These are phyloP conservation scores for Lepeophtheirus salmonis DNA, from an alignment of 1,140 invertebrate species.

Conservation along the genomic window DNA sequence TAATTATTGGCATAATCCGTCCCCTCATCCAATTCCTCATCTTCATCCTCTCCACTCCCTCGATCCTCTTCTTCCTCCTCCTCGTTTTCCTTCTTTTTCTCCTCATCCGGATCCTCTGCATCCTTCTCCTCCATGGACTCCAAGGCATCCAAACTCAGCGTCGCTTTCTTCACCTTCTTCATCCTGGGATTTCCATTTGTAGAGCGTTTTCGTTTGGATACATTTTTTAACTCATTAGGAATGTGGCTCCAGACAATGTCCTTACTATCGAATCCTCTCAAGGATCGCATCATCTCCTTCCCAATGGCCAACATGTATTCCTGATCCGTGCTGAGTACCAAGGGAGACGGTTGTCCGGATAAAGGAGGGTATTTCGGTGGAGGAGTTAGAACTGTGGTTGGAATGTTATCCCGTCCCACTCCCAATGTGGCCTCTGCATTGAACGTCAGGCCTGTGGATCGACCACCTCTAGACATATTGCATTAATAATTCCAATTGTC, in stretches of 20 bases:
- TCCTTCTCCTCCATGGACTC: slow-evolving; percentile 20
- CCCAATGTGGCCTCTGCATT: background rate
- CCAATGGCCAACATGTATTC: slow-evolving; percentile 37
- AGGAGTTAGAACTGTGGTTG: background rate
- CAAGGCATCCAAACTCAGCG: slow-evolving; percentile 19
- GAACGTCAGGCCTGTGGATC: background rate
- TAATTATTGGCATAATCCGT: slow-evolving; percentile 62
- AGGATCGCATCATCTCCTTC: slow-evolving; percentile 37
- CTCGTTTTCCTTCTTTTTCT: slow-evolving; percentile 17
- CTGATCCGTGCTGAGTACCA: slow-evolving; percentile 6
- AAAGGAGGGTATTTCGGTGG: background rate
- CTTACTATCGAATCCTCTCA: slow-evolving; percentile 24
- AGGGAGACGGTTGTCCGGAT: background rate
- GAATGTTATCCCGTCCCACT: background rate
- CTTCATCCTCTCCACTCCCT: slow-evolving; percentile 22
- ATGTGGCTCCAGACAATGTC: slow-evolving; percentile 28
- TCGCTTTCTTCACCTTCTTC: slow-evolving; percentile 17
- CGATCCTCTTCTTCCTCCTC: slow-evolving; percentile 18
- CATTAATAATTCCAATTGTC: no score
- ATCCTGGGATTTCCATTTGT: slow-evolving; percentile 44
- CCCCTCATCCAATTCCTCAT: slow-evolving; percentile 49
- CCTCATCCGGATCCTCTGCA: slow-evolving; percentile 12
- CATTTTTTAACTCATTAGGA: slow-evolving; percentile 28
- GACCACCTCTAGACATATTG: slow-evolving; percentile 16
- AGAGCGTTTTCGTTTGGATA: slow-evolving; percentile 39